These are phyloP conservation scores for Cyclura pinguis DNA, from an alignment of 2,797 vertebrate genomes.

Conservation along the genomic window DNA sequence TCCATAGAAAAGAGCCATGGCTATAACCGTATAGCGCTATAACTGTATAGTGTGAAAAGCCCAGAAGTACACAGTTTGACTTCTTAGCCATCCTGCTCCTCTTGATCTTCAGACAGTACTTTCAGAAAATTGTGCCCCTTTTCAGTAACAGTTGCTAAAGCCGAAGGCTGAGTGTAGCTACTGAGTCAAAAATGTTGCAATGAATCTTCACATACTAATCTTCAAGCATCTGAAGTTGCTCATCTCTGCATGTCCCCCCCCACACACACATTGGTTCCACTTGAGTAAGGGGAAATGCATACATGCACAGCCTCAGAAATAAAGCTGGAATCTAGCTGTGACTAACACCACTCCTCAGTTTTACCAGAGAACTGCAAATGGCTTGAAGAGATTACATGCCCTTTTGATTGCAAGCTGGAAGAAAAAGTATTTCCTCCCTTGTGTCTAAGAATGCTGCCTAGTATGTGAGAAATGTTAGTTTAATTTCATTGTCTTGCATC, in stretches of 20 bases:
- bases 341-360: background rate
- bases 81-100: background rate
- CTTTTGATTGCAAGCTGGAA: conserved; percentile 6
- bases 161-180: background rate
- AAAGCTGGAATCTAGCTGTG: background rate
- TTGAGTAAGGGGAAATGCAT: background rate
- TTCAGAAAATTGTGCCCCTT: background rate
- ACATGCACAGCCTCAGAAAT: background rate
- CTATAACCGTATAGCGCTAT: background rate
- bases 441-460: background rate
- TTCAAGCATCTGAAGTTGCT: background rate
- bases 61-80: background rate
- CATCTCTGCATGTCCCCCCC: background rate
- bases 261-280: background rate
- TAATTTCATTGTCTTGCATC: background rate
- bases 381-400: conserved; percentile 12
- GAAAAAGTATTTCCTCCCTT: background rate
- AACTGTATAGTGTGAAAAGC: background rate
- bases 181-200: background rate
- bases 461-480: background rate
- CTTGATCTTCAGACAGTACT: background rate
- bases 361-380: background rate
- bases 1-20: too few species aligned
- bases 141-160: conserved; percentile 13
- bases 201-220: background rate